Evolutionary conservation across 35 echinoderm and acorn worm genomes (phyloP).

Genomic region (Ptychodera flava): DNA sequence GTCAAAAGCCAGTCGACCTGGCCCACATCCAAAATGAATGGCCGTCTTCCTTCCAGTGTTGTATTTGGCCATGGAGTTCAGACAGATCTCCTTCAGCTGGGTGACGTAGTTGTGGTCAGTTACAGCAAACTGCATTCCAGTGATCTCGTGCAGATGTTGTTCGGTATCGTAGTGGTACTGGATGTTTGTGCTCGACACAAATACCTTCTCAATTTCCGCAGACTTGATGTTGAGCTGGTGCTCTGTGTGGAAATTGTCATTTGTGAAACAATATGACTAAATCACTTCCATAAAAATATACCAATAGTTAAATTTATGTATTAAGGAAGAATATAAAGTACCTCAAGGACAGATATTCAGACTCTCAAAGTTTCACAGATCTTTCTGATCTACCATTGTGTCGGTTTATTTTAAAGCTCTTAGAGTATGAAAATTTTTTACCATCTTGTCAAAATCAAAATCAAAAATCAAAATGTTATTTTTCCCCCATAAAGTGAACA

Average conservation of each 20-base stretch:
- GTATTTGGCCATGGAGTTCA: slow-evolving; percentile 7
- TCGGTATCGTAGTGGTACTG: slow-evolving; percentile 38
- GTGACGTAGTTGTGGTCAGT: slow-evolving; percentile 14
- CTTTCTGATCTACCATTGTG: too few relatives aligned
- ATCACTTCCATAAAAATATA: neutral
- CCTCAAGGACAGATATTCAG: neutral
- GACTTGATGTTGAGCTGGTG: too few relatives aligned
- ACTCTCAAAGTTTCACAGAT: too few relatives aligned
- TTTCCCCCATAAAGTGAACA: too few relatives aligned
- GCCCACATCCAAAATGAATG: slow-evolving; percentile 51
- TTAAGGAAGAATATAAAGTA: neutral
- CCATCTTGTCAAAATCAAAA: too few relatives aligned
- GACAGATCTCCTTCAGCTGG: slow-evolving; percentile 13
- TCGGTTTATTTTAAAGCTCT: too few relatives aligned
- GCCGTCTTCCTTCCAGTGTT: slow-evolving; percentile 6
- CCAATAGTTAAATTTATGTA: neutral
- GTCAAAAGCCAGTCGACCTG: slow-evolving; percentile 74
- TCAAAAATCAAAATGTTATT: too few relatives aligned
- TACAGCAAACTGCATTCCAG: slow-evolving; percentile 26
- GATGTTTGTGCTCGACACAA: slow-evolving; percentile 37
- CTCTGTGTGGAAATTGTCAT: neutral
- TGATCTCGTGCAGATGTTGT: neutral
- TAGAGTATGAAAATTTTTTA: too few relatives aligned
- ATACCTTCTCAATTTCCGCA: neutral
- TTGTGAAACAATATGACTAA: neutral